These are phyloP conservation scores for Umimayanthus chanpuru DNA, from an alignment of 92 coral and sea anemone genomes.

Conservation along the genomic window DNA sequence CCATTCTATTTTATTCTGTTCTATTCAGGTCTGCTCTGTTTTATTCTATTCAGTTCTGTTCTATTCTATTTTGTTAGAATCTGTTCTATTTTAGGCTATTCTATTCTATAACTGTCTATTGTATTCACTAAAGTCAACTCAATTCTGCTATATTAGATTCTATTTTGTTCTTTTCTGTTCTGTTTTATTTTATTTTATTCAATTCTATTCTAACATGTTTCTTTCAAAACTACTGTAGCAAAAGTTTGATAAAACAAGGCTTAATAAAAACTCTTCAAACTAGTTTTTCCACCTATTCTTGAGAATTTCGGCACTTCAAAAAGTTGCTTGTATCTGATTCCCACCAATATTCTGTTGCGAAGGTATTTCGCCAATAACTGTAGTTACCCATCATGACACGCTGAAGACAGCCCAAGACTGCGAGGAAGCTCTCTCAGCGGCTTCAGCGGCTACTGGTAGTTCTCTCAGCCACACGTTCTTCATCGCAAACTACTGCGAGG, in stretches of 20 bases:
- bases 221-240: too few relatives aligned
- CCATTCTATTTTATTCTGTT: too few relatives aligned
- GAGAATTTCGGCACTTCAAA: background rate
- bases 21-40: too few relatives aligned
- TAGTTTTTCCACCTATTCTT: background rate
- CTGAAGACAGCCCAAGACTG: conserved; percentile 35
- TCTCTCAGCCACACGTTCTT: conserved; percentile 62
- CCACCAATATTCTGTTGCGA: background rate
- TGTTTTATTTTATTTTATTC: too few relatives aligned
- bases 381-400: conserved; percentile 51
- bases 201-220: too few relatives aligned
- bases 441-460: conserved; percentile 66
- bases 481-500: conserved; percentile 60
- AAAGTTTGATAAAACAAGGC: background rate
- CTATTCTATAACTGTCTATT: too few relatives aligned
- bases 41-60: too few relatives aligned
- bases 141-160: too few relatives aligned
- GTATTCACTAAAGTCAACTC: too few relatives aligned
- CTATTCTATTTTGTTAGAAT: too few relatives aligned
- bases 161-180: too few relatives aligned
- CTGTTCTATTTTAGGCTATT: too few relatives aligned
- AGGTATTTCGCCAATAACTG: conserved; percentile 57
- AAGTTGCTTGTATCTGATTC: background rate
- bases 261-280: background rate
- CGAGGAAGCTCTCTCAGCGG: conserved; percentile 46